Base-by-base conservation (phyloP, 2,888 invertebrate genomes). In the Leucophenga maculata region DNA sequence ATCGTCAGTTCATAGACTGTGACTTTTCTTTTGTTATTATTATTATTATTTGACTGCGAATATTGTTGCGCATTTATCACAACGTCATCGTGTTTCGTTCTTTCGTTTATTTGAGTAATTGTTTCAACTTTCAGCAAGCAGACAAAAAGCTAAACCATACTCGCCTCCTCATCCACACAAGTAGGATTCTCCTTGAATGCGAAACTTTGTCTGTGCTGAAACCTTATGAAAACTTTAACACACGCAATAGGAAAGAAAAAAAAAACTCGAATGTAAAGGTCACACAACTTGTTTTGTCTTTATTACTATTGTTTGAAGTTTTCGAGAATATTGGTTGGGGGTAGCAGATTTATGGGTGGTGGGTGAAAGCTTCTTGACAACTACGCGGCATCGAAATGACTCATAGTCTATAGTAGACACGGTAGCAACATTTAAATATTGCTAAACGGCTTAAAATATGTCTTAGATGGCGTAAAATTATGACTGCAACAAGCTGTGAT, bases 31-130 rank as follows among this genome's bases (percentile, higher is more conserved):
- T 55, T 52, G 13, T 69, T 72, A 39, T 20, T 65, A 66, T 62
- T 69, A 67, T 74, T 26, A 26, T 26, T 26, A 26, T 4, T n/a
- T n/a, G n/a, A 26, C 26, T 60, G 55, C 26, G 67, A 69, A 54
- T 75, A 82, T 81, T 82, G 78, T 80, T 80, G 82, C 77, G 78
- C 84, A 76, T 79, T 82, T 82, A 26, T 26, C 31, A 76, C 76
- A 72, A 72, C 69, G 72, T 71, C 72, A 76, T 71, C 69, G 11
- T 32, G 46, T 64, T 64, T 59, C 60, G 44, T 13, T 60, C 32
- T 22, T 64, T 48, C 26, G 39, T 66, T 55, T 66, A 55, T 55
- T 44, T 66, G 54, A 39, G 66, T 55, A 66, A 66, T 66, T 39
- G 54, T 65, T 50, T 59, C 50, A 46, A 59, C 55, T 59, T 67